These are phyloP conservation scores for Brachionus asplanchnoidis DNA, from an alignment of 1,140 invertebrate species.

Conservation along the genomic window DNA sequence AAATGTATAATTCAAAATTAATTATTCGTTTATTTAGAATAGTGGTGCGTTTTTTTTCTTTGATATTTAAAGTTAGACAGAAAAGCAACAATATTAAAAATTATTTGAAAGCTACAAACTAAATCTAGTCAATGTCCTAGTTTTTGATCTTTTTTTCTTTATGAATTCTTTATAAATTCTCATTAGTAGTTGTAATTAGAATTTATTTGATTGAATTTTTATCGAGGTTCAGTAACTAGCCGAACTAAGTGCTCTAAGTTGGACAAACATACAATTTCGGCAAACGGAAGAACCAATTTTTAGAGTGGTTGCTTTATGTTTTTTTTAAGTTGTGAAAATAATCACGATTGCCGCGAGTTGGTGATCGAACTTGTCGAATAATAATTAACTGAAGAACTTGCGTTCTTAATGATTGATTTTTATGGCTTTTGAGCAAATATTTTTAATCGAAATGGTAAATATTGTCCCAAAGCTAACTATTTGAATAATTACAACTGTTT, in stretches of 20 bases:
- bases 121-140: conserved; percentile 37
- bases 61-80: conserved; percentile 29
- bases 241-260: neutral
- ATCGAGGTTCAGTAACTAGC: neutral
- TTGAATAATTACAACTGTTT: neutral
- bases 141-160: conserved; percentile 13
- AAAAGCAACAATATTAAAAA: neutral
- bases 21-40: conserved; percentile 19
- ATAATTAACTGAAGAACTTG: neutral
- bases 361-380: neutral
- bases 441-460: neutral
- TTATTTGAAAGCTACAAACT: neutral
- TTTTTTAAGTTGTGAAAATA: neutral
- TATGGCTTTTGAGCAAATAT: neutral
- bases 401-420: neutral
- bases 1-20: conserved; percentile 20
- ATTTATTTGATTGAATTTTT: neutral
- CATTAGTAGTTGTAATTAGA: conserved; percentile 12
- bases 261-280: neutral
- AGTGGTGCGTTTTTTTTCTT: conserved; percentile 22
- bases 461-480: neutral
- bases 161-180: neutral
- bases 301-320: neutral
- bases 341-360: neutral
- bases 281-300: neutral